Percentiles rank a stretch among this genome's conserved stretches.
Evolutionary conservation across 2,113 vertebrate species (phyloP).

Genomic region (Cynopterus brachyotis): DNA sequence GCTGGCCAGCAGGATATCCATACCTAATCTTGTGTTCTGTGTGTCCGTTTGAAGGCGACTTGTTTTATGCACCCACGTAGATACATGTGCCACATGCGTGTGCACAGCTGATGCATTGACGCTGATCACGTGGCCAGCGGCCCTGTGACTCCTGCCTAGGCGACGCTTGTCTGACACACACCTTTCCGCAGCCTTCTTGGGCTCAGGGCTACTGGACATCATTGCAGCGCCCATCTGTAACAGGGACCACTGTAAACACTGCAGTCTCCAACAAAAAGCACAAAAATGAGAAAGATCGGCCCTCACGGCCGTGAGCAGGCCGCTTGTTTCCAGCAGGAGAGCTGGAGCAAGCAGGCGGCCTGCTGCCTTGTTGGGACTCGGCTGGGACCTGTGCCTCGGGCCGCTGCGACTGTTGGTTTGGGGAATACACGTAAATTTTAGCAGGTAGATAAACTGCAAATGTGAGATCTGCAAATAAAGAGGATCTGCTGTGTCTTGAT

Average conservation of each 20-base stretch:
- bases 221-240: neutral
- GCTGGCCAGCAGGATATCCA: neutral
- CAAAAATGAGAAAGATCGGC: neutral
- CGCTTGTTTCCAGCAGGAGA: neutral
- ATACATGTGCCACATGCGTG: neutral
- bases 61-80: neutral
- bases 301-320: neutral
- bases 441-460: neutral
- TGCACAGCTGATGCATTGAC: neutral
- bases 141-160: neutral
- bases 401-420: neutral
- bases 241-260: neutral
- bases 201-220: too few species aligned
- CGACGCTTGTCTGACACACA: neutral
- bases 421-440: neutral
- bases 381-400: accelerated
- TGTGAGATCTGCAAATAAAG: neutral
- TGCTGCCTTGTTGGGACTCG: neutral
- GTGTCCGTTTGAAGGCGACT: neutral
- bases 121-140: neutral
- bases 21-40: neutral
- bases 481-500: neutral
- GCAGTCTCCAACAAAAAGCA: neutral
- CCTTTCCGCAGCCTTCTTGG: neutral
- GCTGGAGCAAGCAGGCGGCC: neutral